phyloP scores from a whole-genome alignment of 2,113 vertebrate species.

The Tonatia bakeri region DNA sequence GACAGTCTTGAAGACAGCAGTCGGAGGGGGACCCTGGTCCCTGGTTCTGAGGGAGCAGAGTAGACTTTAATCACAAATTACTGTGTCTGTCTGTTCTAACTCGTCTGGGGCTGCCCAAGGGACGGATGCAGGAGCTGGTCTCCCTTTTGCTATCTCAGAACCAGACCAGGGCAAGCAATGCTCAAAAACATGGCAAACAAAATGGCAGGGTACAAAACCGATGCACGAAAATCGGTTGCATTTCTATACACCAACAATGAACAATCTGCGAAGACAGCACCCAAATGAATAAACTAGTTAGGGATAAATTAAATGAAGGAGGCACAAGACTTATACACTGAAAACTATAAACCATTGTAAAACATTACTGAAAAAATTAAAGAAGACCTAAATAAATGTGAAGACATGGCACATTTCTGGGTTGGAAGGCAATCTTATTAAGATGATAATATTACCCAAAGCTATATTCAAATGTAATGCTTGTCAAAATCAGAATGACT shows the following conservation, averaged over 20 bases:
- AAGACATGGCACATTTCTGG: neutral
- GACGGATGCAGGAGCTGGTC: neutral
- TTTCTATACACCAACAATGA: neutral
- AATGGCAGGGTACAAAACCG: neutral
- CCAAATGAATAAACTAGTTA: neutral
- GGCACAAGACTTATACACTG: neutral
- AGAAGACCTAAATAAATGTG: neutral
- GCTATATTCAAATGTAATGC: neutral
- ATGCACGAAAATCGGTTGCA: neutral
- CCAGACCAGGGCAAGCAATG: neutral
- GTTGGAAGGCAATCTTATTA: neutral
- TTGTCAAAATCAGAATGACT: neutral
- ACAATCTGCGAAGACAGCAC: neutral
- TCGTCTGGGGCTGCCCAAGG: neutral
- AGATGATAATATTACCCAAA: neutral
- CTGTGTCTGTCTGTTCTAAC: neutral
- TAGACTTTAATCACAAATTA: neutral
- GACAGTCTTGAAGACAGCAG: neutral
- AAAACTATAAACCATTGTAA: neutral
- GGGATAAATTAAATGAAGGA: neutral
- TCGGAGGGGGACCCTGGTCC: neutral
- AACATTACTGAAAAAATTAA: neutral
- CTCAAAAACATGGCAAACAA: neutral
- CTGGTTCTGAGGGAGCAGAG: neutral
- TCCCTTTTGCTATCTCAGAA: neutral